Evolutionary conservation across 2,797 vertebrate genomes (phyloP).

Genomic region (Danio aesculapii): DNA sequence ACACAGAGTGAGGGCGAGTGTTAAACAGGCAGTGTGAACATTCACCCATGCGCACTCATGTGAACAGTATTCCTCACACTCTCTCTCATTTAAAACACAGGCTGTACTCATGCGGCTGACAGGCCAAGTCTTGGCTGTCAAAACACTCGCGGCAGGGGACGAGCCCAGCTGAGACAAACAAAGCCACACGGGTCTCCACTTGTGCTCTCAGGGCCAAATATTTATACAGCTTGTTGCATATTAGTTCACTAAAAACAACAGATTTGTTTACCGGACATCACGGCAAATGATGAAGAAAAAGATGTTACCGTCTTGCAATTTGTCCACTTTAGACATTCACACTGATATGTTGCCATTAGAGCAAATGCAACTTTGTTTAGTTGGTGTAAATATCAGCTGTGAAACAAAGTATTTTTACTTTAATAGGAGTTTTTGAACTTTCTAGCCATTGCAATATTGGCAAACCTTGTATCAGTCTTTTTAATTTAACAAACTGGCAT

Average conservation of each 20-base stretch:
- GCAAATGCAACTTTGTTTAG: slow-evolving; percentile 5
- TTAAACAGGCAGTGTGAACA: slow-evolving; percentile 25
- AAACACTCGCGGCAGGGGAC: slow-evolving; percentile 45
- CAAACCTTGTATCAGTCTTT: too few species aligned
- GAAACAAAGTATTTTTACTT: background rate
- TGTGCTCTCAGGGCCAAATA: slow-evolving; percentile 5
- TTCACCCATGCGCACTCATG: slow-evolving; percentile 8
- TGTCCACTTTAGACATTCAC: slow-evolving; percentile 3
- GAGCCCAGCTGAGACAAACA: slow-evolving; percentile 33
- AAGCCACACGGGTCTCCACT: slow-evolving; percentile 43
- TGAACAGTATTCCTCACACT: slow-evolving; percentile 28
- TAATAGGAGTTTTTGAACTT: too few species aligned
- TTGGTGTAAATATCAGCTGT: background rate
- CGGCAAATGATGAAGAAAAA: slow-evolving; percentile 31
- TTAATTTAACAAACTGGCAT: too few species aligned
- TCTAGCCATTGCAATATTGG: too few species aligned
- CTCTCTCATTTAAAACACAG: slow-evolving; percentile 32
- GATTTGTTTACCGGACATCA: slow-evolving; percentile 1
- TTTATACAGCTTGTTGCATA: slow-evolving; percentile 49
- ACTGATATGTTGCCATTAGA: background rate
- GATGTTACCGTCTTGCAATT: slow-evolving; percentile 10
- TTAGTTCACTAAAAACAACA: slow-evolving; percentile 40
- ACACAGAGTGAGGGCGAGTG: background rate
- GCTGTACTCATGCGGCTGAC: slow-evolving; percentile 36
- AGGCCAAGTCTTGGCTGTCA: slow-evolving; percentile 48